phyloP scores from a whole-genome alignment of 1,140 invertebrate species.

The Pectinophora gossypiella region DNA sequence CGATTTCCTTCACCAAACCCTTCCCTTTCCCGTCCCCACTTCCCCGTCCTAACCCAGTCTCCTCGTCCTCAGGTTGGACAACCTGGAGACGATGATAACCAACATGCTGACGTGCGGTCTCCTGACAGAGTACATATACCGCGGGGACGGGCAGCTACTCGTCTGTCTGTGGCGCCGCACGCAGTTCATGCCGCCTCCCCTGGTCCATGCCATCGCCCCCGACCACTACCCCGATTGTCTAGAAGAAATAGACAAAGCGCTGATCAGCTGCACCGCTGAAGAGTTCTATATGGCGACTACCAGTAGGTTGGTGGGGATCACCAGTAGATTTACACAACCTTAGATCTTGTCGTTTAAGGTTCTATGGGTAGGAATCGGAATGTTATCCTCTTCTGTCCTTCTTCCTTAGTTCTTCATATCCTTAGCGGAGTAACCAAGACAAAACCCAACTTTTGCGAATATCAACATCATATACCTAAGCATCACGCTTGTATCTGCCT shows the following conservation, averaged over 20 bases:
- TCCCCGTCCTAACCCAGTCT: background rate
- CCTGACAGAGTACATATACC: constrained; percentile 41
- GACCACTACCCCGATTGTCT: constrained; percentile 4
- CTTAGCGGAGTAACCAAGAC: too few relatives aligned
- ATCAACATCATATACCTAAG: too few relatives aligned
- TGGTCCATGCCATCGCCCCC: constrained; percentile 18
- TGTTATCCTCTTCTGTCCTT: too few relatives aligned
- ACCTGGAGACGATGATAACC: constrained; percentile 39
- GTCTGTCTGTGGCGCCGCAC: constrained; percentile 39
- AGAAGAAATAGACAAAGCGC: background rate
- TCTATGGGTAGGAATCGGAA: too few relatives aligned
- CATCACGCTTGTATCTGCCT: too few relatives aligned
- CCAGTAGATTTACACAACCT: too few relatives aligned
- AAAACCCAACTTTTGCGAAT: too few relatives aligned
- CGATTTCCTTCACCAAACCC: background rate
- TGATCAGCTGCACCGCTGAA: background rate
- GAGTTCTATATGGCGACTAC: too few relatives aligned
- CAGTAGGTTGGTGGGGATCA: too few relatives aligned
- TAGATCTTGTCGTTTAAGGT: too few relatives aligned
- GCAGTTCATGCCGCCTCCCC: background rate
- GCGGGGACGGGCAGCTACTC: constrained; percentile 36
- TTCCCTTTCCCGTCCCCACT: background rate
- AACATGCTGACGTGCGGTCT: constrained; percentile 49
- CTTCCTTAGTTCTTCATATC: too few relatives aligned
- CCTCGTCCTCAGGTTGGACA: constrained; percentile 42